These are phyloP conservation scores for Phortica variegata DNA, from an alignment of 1,140 invertebrate species.

Conservation along the genomic window DNA sequence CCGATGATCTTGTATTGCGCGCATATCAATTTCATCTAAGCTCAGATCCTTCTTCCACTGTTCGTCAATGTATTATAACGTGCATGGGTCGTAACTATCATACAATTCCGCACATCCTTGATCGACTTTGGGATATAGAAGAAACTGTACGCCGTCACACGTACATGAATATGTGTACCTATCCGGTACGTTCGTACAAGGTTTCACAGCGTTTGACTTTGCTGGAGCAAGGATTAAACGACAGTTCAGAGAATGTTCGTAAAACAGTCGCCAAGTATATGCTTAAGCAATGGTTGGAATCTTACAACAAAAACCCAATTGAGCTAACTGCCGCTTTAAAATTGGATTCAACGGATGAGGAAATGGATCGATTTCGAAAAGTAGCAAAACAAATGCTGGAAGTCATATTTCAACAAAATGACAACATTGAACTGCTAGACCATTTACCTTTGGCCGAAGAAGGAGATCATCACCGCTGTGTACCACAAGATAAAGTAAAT, in stretches of 20 bases:
- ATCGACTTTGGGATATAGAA: slow-evolving; percentile 72
- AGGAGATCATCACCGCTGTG: slow-evolving; percentile 57
- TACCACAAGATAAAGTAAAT: slow-evolving; percentile 60
- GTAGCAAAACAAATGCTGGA: slow-evolving; percentile 56
- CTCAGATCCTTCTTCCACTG: slow-evolving; percentile 73
- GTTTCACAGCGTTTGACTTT: slow-evolving; percentile 69
- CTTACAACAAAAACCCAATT: slow-evolving; percentile 64
- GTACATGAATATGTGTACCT: slow-evolving; percentile 70
- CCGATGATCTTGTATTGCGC: slow-evolving; percentile 74
- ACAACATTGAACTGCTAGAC: slow-evolving; percentile 15
- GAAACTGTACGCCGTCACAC: slow-evolving; percentile 73
- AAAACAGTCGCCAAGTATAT: slow-evolving; percentile 59
- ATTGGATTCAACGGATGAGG: slow-evolving; percentile 62
- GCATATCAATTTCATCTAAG: slow-evolving; percentile 76
- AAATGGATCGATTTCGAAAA: slow-evolving; percentile 47
- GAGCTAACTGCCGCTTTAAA: slow-evolving; percentile 65
- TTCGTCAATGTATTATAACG: slow-evolving; percentile 68
- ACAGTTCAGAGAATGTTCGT: slow-evolving; percentile 61
- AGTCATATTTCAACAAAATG: slow-evolving; percentile 33
- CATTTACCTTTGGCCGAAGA: slow-evolving; percentile 38
- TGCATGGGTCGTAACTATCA: slow-evolving; percentile 68
- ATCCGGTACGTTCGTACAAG: slow-evolving; percentile 66
- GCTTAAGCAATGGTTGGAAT: slow-evolving; percentile 67
- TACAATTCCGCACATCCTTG: slow-evolving; percentile 68
- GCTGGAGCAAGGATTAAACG: slow-evolving; percentile 67